Base-by-base conservation (phyloP, 2,888 invertebrate species). In the Scaptomyza reducta region DNA sequence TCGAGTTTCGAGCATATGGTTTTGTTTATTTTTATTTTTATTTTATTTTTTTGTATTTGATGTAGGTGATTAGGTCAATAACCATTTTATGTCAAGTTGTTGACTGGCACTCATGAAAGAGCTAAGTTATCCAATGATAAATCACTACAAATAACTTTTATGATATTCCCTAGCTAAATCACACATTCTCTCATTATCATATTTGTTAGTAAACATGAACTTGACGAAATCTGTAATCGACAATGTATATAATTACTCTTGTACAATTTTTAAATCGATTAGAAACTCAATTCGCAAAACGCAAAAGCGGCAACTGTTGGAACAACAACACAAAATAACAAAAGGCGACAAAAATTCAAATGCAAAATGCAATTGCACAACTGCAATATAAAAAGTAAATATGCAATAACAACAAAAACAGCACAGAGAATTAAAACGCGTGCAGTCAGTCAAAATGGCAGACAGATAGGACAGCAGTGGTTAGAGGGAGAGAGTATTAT, bases 281-380 rank as follows among this genome's bases (percentile, higher is more conserved):
- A 42, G 18, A 38, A 27, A 2, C 44, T 33, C 6, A n/a, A 33
- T 4, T 46, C 49, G 10, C 29, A 35, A 67, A 62, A 53, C 68
- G 77, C 74, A 83, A 44, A 18, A 45, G 10, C 11, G 6, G 10
- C 22, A 51, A 45, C 11, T 33, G 18, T 18, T 35, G 18, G 22
- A 31, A 35, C 38, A 54, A 14, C 3, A 50, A 53, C 16, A 47
- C 25, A 31, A 51, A 16, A 40, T 1, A 16, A 42, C 40, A 59
- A 46, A 54, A 14, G 29, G 51, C 56, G 54, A 74, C 75, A 38
- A 62, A 75, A 77, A 67, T 72, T 69, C 65, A 71, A 79, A 81
- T 68, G 60, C 65, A 60, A 74, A 59, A 59, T 69, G 68, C 40
- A 67, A 70, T 66, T 68, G 54, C 68, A 70, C 64, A 69, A 63